Conservation (phyloP, 2,113 vertebrate genomes). For the Lasiurus borealis region DNA sequence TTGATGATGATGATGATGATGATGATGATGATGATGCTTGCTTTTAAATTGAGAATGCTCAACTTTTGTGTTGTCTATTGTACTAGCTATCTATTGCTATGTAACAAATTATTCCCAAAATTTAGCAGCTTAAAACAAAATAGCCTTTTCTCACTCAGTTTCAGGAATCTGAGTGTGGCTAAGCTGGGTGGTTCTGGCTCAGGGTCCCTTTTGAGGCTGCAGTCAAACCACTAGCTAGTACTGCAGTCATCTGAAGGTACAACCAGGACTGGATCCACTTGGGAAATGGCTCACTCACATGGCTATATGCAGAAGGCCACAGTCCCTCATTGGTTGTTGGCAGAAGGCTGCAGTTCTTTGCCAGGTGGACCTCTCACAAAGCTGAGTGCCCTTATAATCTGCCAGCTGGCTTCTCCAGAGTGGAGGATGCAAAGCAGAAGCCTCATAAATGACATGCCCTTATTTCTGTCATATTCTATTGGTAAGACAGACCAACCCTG, state of each 20-base stretch:
- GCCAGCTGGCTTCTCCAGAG: not conserved
- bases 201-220: not conserved
- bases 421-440: not conserved
- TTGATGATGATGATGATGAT: not conserved
- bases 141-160: not conserved
- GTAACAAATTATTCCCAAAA: not conserved
- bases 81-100: slow-evolving; percentile 13
- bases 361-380: not conserved
- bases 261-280: not conserved
- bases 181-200: not conserved
- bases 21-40: not conserved
- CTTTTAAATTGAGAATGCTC: slow-evolving; percentile 26
- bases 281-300: not conserved
- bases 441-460: not conserved
- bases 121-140: not conserved
- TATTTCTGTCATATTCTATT: not conserved
- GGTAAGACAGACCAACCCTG: not conserved
- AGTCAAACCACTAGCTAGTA: not conserved
- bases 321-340: not conserved
- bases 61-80: not conserved
- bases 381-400: not conserved
- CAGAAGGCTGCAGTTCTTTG: not conserved
- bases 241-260: not conserved
- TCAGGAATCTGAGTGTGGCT: not conserved
- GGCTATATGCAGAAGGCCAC: not conserved